Conservation (phyloP, 2,797 vertebrate species). For the Premnoplex brunnescens region DNA sequence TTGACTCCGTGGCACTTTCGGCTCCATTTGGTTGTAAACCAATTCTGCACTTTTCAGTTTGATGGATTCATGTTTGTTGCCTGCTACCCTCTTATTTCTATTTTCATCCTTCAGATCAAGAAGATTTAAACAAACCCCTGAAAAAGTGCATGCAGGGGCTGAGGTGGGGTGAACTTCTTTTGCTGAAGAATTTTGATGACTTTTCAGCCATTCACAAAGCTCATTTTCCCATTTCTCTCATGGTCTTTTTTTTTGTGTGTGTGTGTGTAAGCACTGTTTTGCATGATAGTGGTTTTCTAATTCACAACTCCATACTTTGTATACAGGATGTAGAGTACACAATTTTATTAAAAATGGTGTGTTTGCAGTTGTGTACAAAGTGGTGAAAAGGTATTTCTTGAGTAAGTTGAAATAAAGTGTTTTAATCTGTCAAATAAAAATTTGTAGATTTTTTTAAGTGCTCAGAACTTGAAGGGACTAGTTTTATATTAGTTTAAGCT, state of each 20-base stretch:
- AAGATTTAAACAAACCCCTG: not conserved
- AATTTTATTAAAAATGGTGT: not conserved
- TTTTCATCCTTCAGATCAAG: not conserved
- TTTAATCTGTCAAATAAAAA: not conserved
- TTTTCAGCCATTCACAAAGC: not conserved
- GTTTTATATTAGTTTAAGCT: not conserved
- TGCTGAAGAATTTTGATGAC: not conserved
- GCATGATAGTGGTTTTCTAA: not conserved
- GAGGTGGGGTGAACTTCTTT: not conserved
- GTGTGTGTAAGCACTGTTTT: not conserved
- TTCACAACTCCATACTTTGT: not conserved
- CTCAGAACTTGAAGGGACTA: not conserved
- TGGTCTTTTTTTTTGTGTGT: not conserved
- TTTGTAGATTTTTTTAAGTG: not conserved
- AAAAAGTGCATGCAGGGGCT: accelerated
- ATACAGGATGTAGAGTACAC: not conserved
- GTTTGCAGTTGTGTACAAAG: not conserved
- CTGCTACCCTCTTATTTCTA: not conserved
- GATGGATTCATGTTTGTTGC: not conserved
- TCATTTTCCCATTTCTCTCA: not conserved
- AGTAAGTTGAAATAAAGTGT: not conserved
- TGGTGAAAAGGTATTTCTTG: not conserved
- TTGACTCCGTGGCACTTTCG: not conserved
- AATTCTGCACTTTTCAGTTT: not conserved
- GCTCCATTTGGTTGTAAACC: not conserved